Conservation (phyloP, 2,888 invertebrate genomes). For the Drosophila hawaiiensis region DNA sequence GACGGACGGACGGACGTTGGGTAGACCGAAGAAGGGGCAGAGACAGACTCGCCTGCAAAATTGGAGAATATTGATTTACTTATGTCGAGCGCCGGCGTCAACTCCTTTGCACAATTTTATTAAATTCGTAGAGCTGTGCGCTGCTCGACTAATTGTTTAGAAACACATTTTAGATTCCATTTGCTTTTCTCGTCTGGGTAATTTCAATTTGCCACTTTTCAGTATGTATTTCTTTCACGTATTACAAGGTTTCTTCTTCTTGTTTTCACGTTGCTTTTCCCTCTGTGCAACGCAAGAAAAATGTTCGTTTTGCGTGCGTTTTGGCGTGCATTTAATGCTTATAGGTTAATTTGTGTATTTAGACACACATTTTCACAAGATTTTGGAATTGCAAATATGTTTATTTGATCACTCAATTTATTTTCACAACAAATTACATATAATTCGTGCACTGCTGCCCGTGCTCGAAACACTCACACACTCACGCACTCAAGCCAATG, state of each 20-base stretch:
- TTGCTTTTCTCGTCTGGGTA: slow-evolving; percentile 14
- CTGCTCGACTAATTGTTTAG: background rate
- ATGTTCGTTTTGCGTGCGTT: slow-evolving; percentile 35
- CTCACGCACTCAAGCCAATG: slow-evolving; percentile 45
- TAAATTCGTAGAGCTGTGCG: background rate
- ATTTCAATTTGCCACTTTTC: slow-evolving; percentile 51
- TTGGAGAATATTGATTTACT: slow-evolving; percentile 73
- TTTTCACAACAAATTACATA: slow-evolving; percentile 78
- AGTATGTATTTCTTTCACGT: slow-evolving; percentile 79
- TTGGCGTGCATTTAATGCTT: slow-evolving; percentile 29
- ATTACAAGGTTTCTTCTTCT: slow-evolving; percentile 74
- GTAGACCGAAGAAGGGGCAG: slow-evolving; percentile 21
- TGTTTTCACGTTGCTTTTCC: slow-evolving; percentile 67
- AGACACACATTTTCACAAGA: slow-evolving; percentile 38
- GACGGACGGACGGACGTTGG: slow-evolving; percentile 8
- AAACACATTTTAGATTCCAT: slow-evolving; percentile 9
- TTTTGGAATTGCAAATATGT: slow-evolving; percentile 33
- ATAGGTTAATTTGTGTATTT: slow-evolving; percentile 35
- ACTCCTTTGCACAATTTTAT: slow-evolving; percentile 16
- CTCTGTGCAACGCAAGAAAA: slow-evolving; percentile 38
- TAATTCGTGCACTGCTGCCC: slow-evolving; percentile 66
- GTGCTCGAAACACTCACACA: slow-evolving; percentile 51
- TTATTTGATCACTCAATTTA: slow-evolving; percentile 55
- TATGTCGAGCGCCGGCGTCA: slow-evolving; percentile 53
- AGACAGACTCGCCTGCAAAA: slow-evolving; percentile 17